Evolutionary conservation across 2,797 vertebrate species (phyloP), one percentile per base, ranked within the genome.

Genomic region (Novumbra hubbsi): DNA sequence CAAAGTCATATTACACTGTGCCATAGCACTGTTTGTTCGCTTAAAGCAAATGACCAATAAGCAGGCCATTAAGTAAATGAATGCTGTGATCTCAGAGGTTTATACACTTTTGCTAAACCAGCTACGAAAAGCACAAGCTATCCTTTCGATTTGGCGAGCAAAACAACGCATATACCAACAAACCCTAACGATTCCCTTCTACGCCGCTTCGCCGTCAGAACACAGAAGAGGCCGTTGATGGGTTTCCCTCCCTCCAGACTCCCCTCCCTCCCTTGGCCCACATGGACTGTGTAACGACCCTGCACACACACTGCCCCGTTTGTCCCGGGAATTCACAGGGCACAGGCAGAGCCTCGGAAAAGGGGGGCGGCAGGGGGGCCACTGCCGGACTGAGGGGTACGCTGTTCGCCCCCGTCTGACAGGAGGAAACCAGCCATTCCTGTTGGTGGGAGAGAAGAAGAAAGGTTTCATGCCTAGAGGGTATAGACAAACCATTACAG

Each of bases 361-460:
- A n/a, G n/a, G 41, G 68, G 66, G 57, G 32, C 72, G 45, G 65
- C 50, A 49, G 32, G 65, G 68, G 38, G 27, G 62, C 24, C 38
- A 15, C 45, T 75, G 38, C 45, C 69, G 41, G 73, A 73, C 70
- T 64, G 21, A 70, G 34, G 38, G 45, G 55, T 34, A 19, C 49
- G 75, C 24, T 64, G 67, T 81, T 76, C 66, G 57, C 60, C 60
- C 63, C 71, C 74, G 65, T 81, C 69, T 52, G 74, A 17, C n/a
- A 71, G 70, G 71, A 82, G 77, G 78, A 84, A 81, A 76, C 78
- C 74, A 73, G 71, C 72, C 73, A 83, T 83, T 78, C 66, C 74
- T 78, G 73, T 78, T 68, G 82, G 79, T 80, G 75, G 70, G 57
- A 68, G 70, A 62, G 77, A 71, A 77, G 79, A 70, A 77, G 79